Percentiles rank a stretch among this genome's conserved stretches.
phyloP scores from a whole-genome alignment of 2,888 invertebrate genomes.

The Drosophila lacicola region DNA sequence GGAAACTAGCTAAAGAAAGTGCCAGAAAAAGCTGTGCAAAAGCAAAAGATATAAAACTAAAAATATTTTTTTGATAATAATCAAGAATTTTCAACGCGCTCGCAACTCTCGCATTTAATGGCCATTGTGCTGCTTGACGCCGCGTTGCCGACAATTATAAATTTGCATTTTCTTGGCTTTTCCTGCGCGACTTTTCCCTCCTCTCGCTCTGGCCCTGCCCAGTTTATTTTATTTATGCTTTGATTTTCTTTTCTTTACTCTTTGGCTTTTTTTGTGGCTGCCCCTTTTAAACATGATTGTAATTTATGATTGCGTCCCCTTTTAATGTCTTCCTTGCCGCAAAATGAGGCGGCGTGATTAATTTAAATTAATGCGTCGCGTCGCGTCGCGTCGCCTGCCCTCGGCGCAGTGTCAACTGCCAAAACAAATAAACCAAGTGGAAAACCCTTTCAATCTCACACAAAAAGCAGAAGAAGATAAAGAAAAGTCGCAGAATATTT shows the following conservation, averaged over 20 bases:
- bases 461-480: neutral
- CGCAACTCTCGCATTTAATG: neutral
- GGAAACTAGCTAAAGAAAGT: neutral
- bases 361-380: slow-evolving; percentile 58
- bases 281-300: slow-evolving; percentile 15
- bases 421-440: slow-evolving; percentile 4
- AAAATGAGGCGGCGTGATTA: slow-evolving; percentile 50
- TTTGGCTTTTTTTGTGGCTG: neutral
- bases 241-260: neutral
- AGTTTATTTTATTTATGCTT: neutral
- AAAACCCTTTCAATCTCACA: slow-evolving; percentile 14
- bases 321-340: slow-evolving; percentile 39
- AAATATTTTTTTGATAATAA: neutral
- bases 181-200: slow-evolving; percentile 1
- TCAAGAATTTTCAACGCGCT: neutral
- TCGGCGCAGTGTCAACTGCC: too few relatives aligned
- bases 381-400: too few relatives aligned
- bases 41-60: neutral
- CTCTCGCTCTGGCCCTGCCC: neutral
- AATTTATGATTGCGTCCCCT: slow-evolving; percentile 46
- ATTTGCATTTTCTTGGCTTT: slow-evolving; percentile 38
- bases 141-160: slow-evolving; percentile 39
- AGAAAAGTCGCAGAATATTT: slow-evolving; percentile 15
- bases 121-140: slow-evolving; percentile 11
- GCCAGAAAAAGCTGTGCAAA: neutral